Percentiles rank a stretch among this genome's conserved stretches.
phyloP scores from a whole-genome alignment of 2,797 vertebrate species.

The Perdix hodgsoniae region DNA sequence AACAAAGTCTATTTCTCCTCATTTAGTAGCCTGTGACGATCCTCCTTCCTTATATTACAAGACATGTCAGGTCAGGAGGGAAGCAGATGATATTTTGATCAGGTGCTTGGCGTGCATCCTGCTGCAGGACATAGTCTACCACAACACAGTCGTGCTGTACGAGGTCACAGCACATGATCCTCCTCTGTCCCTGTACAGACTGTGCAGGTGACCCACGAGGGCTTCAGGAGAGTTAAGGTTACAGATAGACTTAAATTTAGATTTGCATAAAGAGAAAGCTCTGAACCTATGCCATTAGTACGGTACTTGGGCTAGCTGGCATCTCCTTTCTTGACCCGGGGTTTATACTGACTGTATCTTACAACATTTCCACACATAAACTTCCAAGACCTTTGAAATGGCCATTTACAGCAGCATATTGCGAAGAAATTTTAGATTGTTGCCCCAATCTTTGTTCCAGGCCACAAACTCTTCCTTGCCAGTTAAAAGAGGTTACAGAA shows the following conservation, averaged over 20 bases:
- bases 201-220: constrained; percentile 5
- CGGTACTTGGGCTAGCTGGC: background rate
- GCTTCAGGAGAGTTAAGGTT: constrained; percentile 8
- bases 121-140: background rate
- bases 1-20: background rate
- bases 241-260: constrained; percentile 14
- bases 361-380: background rate
- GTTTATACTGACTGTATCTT: background rate
- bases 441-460: background rate
- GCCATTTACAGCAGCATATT: background rate
- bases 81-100: background rate
- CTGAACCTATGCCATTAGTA: background rate
- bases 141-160: background rate
- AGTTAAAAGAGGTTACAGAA: background rate
- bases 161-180: constrained; percentile 13
- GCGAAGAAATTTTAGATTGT: background rate
- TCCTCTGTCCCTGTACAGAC: constrained; percentile 23
- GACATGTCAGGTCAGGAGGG: background rate
- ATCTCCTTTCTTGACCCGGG: background rate
- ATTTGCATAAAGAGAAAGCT: constrained; percentile 26
- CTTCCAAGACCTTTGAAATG: background rate
- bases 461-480: background rate
- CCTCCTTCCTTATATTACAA: background rate
- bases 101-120: background rate
- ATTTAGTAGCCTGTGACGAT: background rate